Conservation (phyloP, 2,113 vertebrate genomes). For the Panthera uncia region DNA sequence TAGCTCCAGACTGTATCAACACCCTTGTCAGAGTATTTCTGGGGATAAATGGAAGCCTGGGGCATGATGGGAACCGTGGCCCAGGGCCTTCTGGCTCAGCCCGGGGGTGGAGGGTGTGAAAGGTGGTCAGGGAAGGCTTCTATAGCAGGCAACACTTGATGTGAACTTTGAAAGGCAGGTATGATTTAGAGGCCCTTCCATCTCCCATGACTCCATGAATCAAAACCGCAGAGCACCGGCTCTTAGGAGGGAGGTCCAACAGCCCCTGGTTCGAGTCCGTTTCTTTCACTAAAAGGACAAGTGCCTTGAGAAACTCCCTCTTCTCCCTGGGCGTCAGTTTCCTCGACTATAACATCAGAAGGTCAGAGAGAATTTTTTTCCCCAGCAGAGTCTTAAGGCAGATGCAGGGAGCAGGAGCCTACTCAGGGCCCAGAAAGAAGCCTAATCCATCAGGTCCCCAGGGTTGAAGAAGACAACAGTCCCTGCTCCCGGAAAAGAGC, state of each 20-base stretch:
- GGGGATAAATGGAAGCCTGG: neutral
- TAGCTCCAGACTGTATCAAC: neutral
- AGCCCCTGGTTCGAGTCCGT: neutral
- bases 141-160: accelerated
- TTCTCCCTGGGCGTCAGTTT: neutral
- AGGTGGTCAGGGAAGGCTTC: neutral
- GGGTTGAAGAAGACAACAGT: neutral
- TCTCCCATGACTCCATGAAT: neutral
- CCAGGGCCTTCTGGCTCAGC: neutral
- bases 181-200: neutral
- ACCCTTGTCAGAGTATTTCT: neutral
- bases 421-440: neutral
- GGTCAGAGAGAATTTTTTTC: neutral
- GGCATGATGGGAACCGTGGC: neutral
- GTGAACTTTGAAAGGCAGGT: neutral
- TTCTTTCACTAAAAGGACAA: neutral
- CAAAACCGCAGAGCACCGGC: neutral
- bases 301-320: neutral
- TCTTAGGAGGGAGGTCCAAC: neutral
- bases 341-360: neutral
- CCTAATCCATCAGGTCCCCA: neutral
- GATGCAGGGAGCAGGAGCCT: neutral
- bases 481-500: neutral
- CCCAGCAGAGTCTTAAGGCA: neutral
- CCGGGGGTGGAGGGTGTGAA: accelerated